A percentile compares a stretch with the other conserved stretches of the same genome.
Evolutionary conservation across 2,888 invertebrate species (phyloP).

Genomic region (Acronicta alni): DNA sequence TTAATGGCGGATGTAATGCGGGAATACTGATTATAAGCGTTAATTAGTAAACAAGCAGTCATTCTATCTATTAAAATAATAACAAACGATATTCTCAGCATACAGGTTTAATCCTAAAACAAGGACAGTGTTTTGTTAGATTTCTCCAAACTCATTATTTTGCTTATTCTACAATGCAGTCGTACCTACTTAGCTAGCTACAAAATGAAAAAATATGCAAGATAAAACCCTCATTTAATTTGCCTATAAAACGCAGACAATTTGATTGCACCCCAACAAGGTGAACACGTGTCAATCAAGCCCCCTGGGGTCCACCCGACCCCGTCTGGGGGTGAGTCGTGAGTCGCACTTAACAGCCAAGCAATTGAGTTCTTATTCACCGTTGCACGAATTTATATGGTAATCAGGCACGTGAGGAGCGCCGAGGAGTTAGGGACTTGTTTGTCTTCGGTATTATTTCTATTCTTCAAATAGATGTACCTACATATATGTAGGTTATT

Average conservation of each 20-base stretch:
- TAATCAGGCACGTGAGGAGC: slow-evolving; percentile 65
- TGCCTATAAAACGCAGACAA: slow-evolving; percentile 59
- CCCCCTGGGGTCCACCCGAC: slow-evolving; percentile 49
- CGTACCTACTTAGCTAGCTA: background rate
- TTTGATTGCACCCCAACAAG: slow-evolving; percentile 63
- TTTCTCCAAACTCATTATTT: no score
- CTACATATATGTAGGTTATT: background rate
- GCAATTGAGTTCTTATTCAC: slow-evolving; percentile 84
- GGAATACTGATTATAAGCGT: no score
- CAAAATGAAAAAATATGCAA: slow-evolving; percentile 36
- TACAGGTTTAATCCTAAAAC: no score
- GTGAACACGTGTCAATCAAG: slow-evolving; percentile 75
- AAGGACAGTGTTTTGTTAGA: no score
- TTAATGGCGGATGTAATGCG: no score
- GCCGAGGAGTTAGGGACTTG: slow-evolving; percentile 52
- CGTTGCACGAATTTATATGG: slow-evolving; percentile 79
- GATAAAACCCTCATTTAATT: slow-evolving; percentile 50
- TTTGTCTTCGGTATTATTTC: slow-evolving; percentile 40
- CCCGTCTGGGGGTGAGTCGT: slow-evolving; percentile 53
- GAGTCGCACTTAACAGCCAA: slow-evolving; percentile 70
- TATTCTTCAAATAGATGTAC: background rate
- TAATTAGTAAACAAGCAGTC: no score
- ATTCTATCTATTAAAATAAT: no score
- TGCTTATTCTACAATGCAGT: no score
- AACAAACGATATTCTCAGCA: no score